Percentiles rank a stretch among this genome's conserved stretches.
phyloP scores from a whole-genome alignment of 2,797 vertebrate genomes.

The Rhabdophis nuchalis region DNA sequence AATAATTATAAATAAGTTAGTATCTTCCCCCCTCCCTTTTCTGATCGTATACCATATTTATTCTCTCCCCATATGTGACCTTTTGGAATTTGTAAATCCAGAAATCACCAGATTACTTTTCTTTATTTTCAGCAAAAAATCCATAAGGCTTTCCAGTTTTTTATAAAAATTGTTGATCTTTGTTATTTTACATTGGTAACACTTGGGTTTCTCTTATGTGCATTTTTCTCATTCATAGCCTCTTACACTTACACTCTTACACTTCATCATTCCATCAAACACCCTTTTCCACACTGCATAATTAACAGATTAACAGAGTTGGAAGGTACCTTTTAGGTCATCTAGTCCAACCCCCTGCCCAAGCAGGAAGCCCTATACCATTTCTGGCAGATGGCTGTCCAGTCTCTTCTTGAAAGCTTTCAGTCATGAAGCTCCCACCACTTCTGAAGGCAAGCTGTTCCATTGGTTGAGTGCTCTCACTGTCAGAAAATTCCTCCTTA shows the following conservation, averaged over 20 bases:
- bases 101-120: not conserved
- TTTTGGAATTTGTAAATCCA: not conserved
- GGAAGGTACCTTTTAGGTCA: too few species aligned
- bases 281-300: not conserved
- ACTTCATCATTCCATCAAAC: not conserved
- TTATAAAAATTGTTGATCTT: not conserved
- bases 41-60: not conserved
- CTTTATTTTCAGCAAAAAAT: not conserved
- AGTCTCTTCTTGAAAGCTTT: too few species aligned
- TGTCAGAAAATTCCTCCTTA: too few species aligned
- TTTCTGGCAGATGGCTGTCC: too few species aligned
- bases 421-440: too few species aligned
- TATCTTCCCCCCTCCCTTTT: too few species aligned
- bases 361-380: too few species aligned
- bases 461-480: too few species aligned
- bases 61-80: not conserved
- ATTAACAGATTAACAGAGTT: too few species aligned
- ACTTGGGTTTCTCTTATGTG: not conserved
- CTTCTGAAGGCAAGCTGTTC: too few species aligned
- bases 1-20: not conserved
- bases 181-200: not conserved
- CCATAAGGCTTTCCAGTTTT: not conserved
- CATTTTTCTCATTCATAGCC: not conserved
- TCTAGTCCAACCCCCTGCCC: too few species aligned
- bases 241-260: not conserved